These are phyloP conservation scores for Ditylenchus dipsaci DNA, from an alignment of 1,140 invertebrate species.

Conservation along the genomic window DNA sequence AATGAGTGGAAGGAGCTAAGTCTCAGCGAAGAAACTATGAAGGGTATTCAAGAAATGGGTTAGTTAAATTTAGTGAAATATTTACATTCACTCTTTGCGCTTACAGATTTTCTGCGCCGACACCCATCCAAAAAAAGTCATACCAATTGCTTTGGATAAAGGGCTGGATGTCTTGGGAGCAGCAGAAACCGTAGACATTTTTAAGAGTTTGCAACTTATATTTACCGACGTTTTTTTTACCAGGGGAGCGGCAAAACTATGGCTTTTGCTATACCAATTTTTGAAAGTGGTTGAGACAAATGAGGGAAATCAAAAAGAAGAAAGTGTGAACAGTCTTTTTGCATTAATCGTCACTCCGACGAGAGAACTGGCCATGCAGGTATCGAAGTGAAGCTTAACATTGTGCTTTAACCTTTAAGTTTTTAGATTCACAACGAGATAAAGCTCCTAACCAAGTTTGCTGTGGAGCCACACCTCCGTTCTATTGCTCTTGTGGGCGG, in stretches of 20 bases:
- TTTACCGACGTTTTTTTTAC: neutral
- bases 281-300: conserved; percentile 68
- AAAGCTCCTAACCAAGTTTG: conserved; percentile 10
- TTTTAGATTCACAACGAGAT: conserved; percentile 70
- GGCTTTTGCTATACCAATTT: conserved; percentile 88
- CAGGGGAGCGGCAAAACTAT: conserved; percentile 91
- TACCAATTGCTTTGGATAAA: conserved; percentile 80
- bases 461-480: neutral
- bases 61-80: neutral
- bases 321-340: conserved; percentile 19
- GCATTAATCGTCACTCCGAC: conserved; percentile 87
- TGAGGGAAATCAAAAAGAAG: conserved; percentile 56
- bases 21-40: neutral
- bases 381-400: conserved; percentile 57
- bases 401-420: conserved; percentile 55
- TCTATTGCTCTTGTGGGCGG: conserved; percentile 40
- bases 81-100: neutral
- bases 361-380: conserved; percentile 86
- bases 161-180: conserved; percentile 83
- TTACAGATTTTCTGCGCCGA: conserved; percentile 74
- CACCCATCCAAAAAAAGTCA: conserved; percentile 73
- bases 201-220: neutral
- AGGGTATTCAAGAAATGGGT: neutral
- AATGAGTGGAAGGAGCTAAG: neutral
- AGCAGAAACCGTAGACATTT: conserved; percentile 71